phyloP scores from a whole-genome alignment of 2,888 invertebrate species.

The Seladonia tumulorum region DNA sequence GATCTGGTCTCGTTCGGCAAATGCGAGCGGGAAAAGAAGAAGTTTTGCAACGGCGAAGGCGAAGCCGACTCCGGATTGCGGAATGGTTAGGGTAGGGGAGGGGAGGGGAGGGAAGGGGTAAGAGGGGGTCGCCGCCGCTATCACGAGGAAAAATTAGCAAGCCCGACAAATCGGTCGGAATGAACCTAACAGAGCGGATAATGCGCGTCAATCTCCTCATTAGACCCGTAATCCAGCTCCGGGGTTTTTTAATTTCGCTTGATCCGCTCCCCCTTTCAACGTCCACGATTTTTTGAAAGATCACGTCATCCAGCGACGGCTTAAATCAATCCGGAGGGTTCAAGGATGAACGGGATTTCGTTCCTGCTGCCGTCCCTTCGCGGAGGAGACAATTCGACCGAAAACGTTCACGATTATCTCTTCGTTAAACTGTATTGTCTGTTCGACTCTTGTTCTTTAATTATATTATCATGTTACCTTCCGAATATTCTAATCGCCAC shows the following conservation, averaged over 20 bases:
- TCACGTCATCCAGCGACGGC: conserved; percentile 38
- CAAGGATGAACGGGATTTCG: conserved; percentile 3
- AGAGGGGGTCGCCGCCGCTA: conserved; percentile 30
- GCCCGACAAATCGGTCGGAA: conserved; percentile 59
- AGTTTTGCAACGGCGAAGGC: not conserved
- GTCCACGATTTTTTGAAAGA: conserved; percentile 44
- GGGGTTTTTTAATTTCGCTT: conserved; percentile 58
- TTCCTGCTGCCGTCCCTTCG: not conserved
- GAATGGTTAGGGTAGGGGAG: not conserved
- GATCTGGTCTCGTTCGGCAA: conserved; percentile 28
- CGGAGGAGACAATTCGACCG: conserved; percentile 11
- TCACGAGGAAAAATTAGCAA: conserved; percentile 55
- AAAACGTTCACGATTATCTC: conserved; percentile 13
- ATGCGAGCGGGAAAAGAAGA: conserved; percentile 14
- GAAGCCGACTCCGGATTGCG: not conserved
- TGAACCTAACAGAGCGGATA: conserved; percentile 53
- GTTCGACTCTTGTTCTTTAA: not conserved
- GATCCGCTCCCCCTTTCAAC: conserved; percentile 27
- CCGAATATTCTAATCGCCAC: not conserved
- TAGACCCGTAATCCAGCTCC: conserved; percentile 59
- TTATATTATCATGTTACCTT: not conserved
- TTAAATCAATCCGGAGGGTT: conserved; percentile 23
- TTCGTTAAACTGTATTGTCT: conserved; percentile 16
- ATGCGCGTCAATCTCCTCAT: conserved; percentile 63
- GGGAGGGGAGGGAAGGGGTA: not conserved